These are phyloP conservation scores for Prosopocoilus inquinatus DNA, from an alignment of 2,888 invertebrate species.

Conservation along the genomic window DNA sequence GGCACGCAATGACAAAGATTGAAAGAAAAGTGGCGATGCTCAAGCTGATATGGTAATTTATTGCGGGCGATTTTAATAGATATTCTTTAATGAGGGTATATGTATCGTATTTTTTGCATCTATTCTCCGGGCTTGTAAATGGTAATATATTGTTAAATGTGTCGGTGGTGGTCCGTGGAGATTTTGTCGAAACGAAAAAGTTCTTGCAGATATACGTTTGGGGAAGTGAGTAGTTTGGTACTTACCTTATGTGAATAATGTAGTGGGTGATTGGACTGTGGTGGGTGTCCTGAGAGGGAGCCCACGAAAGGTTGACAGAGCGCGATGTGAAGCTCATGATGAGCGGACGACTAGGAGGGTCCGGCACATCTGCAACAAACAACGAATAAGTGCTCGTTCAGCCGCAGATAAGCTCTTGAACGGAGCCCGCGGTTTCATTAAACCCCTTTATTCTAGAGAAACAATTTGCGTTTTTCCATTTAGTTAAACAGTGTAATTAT, in stretches of 20 bases:
- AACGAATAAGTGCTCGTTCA: conserved; percentile 18
- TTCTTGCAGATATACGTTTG: too few species aligned
- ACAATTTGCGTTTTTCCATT: conserved; percentile 23
- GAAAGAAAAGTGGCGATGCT: conserved; percentile 4
- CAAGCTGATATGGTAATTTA: conserved; percentile 4
- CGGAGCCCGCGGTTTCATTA: conserved; percentile 17
- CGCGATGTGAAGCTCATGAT: conserved; percentile 71
- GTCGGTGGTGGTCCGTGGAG: too few species aligned
- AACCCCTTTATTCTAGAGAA: conserved; percentile 16
- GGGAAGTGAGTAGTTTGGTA: conserved; percentile 25
- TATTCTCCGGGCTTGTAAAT: background rate
- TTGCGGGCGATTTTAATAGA: conserved; percentile 3
- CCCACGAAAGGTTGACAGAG: conserved; percentile 73
- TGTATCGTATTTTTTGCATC: background rate
- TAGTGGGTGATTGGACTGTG: conserved; percentile 69
- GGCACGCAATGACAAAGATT: conserved; percentile 7
- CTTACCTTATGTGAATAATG: conserved; percentile 72
- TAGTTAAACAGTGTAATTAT: conserved; percentile 21
- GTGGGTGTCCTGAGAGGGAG: conserved; percentile 66
- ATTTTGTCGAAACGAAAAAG: too few species aligned
- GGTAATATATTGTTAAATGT: too few species aligned
- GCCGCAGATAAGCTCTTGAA: conserved; percentile 17
- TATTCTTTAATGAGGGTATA: background rate
- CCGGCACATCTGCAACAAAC: conserved; percentile 63
- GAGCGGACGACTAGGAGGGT: conserved; percentile 69